Evolutionary conservation across 2,113 vertebrate species (phyloP).

Genomic region (Corynorhinus townsendii): DNA sequence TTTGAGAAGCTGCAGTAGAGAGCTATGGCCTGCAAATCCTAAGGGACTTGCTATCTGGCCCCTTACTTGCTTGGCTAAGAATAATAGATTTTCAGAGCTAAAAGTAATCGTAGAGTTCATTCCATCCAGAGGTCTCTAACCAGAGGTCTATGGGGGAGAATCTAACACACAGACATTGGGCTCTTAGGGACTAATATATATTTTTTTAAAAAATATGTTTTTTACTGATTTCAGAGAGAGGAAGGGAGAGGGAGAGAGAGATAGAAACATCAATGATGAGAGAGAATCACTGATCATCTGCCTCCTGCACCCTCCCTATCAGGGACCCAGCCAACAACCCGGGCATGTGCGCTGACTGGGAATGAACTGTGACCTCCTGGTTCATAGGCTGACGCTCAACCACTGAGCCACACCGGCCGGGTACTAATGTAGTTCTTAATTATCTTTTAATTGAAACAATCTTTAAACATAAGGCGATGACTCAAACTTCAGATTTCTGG

Average conservation of each 20-base stretch:
- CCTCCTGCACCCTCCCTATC: neutral
- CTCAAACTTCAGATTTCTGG: neutral
- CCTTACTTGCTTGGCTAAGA: neutral
- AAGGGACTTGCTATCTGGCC: neutral
- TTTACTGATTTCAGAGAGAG: neutral
- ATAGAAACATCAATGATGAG: neutral
- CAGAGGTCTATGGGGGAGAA: neutral
- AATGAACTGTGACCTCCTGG: too few species aligned
- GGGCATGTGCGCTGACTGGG: neutral
- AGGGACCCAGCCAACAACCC: neutral
- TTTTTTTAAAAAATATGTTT: neutral
- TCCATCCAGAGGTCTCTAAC: neutral
- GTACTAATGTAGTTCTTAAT: neutral
- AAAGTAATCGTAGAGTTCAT: neutral
- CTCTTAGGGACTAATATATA: neutral
- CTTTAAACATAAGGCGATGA: neutral
- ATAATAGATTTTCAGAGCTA: neutral
- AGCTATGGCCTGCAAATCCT: neutral
- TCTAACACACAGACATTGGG: neutral
- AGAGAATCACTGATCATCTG: neutral
- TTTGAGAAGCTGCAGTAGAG: neutral
- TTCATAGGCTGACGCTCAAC: too few species aligned
- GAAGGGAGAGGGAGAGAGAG: neutral
- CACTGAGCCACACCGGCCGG: too few species aligned
- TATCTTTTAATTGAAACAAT: neutral